Percentiles rank a stretch among this genome's conserved stretches.
Evolutionary conservation across 2,797 vertebrate species (phyloP).

Genomic region (Rhinogobio ventralis): DNA sequence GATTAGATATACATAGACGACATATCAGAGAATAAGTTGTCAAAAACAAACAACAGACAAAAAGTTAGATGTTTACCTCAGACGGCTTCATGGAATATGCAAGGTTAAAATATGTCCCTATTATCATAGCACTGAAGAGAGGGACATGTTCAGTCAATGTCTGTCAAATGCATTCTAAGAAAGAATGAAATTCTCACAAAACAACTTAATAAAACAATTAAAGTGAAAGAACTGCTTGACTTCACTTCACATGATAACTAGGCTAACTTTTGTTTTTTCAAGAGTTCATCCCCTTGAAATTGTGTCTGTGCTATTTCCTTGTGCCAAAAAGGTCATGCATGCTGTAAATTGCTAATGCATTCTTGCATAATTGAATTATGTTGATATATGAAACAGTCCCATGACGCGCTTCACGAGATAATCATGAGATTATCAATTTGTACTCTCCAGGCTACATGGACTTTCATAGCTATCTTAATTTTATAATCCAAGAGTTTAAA

Average conservation of each 20-base stretch:
- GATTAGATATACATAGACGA: neutral
- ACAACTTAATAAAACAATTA: neutral
- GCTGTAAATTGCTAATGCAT: neutral
- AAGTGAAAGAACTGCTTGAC: neutral
- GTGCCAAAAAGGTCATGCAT: neutral
- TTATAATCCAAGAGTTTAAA: no score
- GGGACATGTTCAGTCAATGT: neutral
- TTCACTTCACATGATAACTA: neutral
- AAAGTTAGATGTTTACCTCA: neutral
- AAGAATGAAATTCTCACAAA: neutral
- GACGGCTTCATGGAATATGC: no score
- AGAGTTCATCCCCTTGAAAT: neutral
- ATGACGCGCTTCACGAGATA: neutral
- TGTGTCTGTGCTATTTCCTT: neutral
- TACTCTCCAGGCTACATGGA: neutral
- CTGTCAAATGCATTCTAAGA: neutral
- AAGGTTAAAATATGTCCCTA: neutral
- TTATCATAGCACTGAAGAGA: neutral
- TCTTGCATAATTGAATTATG: neutral
- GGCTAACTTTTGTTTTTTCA: neutral
- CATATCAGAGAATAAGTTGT: neutral
- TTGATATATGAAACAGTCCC: neutral
- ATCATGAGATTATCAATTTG: no score
- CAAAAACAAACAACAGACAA: neutral
- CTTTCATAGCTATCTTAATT: no score